These are phyloP conservation scores for Ceratina calcarata DNA, from an alignment of 1,140 invertebrate genomes.

Conservation along the genomic window DNA sequence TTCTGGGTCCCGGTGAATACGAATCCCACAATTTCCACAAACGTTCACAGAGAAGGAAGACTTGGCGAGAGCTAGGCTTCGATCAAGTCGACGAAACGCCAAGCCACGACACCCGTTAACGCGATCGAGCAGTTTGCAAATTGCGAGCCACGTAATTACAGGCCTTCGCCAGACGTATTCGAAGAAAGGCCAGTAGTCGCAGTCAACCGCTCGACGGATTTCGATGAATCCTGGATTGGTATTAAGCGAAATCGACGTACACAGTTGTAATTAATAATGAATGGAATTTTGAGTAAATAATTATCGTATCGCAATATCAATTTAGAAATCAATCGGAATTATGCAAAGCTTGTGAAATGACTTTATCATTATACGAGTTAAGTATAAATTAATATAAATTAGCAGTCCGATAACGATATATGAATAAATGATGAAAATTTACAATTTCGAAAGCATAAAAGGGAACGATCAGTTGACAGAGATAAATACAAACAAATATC, in stretches of 20 bases:
- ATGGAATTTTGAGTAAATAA: no score
- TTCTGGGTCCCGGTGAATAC: constrained; percentile 20
- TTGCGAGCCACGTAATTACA: constrained; percentile 39
- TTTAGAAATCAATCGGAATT: no score
- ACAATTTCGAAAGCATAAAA: no score
- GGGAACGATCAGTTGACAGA: no score
- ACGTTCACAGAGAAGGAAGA: not conserved
- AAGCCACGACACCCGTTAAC: constrained; percentile 17
- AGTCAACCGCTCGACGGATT: not conserved
- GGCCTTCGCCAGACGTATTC: not conserved
- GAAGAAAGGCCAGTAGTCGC: not conserved
- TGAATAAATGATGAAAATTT: no score
- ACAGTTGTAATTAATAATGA: no score
- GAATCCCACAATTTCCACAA: constrained; percentile 52
- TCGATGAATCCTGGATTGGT: not conserved
- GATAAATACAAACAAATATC: no score
- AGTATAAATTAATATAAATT: no score
- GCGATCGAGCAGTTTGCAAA: constrained; percentile 33
- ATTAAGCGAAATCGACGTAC: not conserved
- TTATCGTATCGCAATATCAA: no score
- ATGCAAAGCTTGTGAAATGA: no score
- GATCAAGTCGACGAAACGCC: constrained; percentile 6
- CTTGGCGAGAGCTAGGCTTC: constrained; percentile 17
- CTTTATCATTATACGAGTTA: no score
- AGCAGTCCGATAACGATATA: no score